Percentiles rank a stretch among this genome's conserved stretches.
phyloP scores from a whole-genome alignment of 1,140 invertebrate genomes.

The Drosophila athabasca region DNA sequence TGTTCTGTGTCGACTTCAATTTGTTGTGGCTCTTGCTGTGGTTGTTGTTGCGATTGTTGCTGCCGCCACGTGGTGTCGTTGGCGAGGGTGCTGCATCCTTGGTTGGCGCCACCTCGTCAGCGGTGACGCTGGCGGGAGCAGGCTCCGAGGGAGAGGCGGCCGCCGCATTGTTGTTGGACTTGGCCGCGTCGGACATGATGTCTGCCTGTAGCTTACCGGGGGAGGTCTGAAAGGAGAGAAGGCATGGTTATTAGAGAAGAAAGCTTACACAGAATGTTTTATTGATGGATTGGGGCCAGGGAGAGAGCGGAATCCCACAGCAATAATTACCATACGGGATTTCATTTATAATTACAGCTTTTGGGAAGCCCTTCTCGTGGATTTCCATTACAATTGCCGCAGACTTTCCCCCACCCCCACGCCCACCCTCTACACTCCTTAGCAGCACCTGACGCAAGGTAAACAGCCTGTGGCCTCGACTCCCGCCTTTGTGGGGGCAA shows the following conservation, averaged over 20 bases:
- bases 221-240: too few relatives aligned
- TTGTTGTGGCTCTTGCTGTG: slow-evolving; percentile 54
- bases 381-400: too few relatives aligned
- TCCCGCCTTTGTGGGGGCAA: neutral
- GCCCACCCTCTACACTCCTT: too few relatives aligned
- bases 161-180: slow-evolving; percentile 68
- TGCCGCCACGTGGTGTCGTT: slow-evolving; percentile 22
- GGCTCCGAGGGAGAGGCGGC: slow-evolving; percentile 11
- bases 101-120: slow-evolving; percentile 15
- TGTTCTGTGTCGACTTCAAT: slow-evolving; percentile 74
- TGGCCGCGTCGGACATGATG: slow-evolving; percentile 58
- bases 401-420: too few relatives aligned
- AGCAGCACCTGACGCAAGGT: slow-evolving; percentile 1
- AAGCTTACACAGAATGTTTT: too few relatives aligned
- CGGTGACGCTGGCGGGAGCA: slow-evolving; percentile 15
- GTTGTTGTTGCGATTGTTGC: slow-evolving; percentile 64
- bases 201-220: slow-evolving; percentile 24
- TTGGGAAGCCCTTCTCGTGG: too few relatives aligned
- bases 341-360: too few relatives aligned
- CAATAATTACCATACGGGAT: too few relatives aligned
- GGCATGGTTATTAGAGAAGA: too few relatives aligned
- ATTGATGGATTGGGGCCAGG: too few relatives aligned
- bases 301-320: too few relatives aligned
- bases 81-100: slow-evolving; percentile 21
- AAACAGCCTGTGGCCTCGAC: slow-evolving; percentile 13